Conservation (phyloP, 2,113 vertebrate species). For the Alexandromys fortis region DNA sequence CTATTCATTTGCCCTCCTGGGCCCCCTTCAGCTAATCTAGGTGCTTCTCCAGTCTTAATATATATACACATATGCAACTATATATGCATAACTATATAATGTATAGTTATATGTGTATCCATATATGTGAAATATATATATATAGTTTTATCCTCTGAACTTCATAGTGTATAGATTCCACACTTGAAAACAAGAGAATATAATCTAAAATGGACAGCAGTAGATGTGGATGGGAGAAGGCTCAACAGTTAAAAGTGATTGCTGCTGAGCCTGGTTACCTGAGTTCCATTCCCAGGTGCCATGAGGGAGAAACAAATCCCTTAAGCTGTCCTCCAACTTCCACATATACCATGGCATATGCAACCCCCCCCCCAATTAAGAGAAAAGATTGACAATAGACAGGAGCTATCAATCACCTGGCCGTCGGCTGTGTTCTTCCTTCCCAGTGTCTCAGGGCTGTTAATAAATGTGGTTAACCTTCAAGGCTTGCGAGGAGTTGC, state of each 20-base stretch:
- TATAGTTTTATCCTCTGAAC: neutral
- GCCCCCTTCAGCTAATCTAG: neutral
- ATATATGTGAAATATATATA: neutral
- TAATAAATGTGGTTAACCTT: neutral
- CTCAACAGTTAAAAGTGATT: neutral
- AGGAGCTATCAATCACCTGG: neutral
- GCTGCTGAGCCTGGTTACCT: neutral
- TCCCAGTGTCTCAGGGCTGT: neutral
- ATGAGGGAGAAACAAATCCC: neutral
- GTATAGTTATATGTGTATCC: no score
- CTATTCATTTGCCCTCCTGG: neutral
- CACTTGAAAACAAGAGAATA: slow-evolving; percentile 5
- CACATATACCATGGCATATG: neutral
- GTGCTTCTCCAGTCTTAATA: neutral
- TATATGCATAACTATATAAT: no score
- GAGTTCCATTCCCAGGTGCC: neutral
- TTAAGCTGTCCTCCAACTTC: neutral
- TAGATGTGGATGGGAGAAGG: neutral
- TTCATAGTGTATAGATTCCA: neutral
- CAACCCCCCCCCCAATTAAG: no score
- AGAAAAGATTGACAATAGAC: neutral
- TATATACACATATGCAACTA: neutral
- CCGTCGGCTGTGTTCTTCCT: neutral
- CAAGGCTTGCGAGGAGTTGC: neutral
- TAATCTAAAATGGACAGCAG: neutral